Conservation (phyloP, 2,113 vertebrate genomes). For the Egretta garzetta region DNA sequence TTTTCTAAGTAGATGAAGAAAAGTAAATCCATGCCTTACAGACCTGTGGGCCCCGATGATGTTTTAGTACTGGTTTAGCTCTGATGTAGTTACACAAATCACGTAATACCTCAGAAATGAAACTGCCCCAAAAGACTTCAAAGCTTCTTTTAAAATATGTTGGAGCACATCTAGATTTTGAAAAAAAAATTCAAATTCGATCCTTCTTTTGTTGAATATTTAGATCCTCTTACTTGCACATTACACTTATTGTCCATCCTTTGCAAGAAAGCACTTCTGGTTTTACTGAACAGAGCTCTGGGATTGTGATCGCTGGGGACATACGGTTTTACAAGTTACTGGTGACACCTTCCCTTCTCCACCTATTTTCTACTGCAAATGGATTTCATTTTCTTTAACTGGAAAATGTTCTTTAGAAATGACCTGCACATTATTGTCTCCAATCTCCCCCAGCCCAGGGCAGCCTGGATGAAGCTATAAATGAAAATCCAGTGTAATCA, state of each 20-base stretch:
- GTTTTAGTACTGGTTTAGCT: not conserved
- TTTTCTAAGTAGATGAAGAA: not conserved
- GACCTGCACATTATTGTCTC: not conserved
- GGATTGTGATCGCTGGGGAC: not conserved
- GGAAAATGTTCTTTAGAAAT: not conserved
- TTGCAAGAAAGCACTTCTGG: not conserved
- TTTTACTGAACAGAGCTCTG: not conserved
- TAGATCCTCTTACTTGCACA: not conserved
- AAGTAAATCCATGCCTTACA: not conserved
- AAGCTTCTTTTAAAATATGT: not conserved
- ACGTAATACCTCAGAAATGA: not conserved
- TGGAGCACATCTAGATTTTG: not conserved
- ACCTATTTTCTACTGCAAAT: not conserved
- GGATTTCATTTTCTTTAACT: constrained; percentile 9
- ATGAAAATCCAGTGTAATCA: not conserved
- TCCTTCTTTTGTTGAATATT: constrained; percentile 29
- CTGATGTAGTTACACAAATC: not conserved
- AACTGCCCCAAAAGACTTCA: not conserved
- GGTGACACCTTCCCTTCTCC: not conserved
- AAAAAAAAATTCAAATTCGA: not conserved
- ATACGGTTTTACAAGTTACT: not conserved
- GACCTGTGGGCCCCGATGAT: not conserved
- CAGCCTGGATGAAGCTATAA: not conserved
- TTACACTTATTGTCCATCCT: not conserved
- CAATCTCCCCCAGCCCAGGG: not conserved